Evolutionary conservation across 2,888 invertebrate species (phyloP).

Genomic region (Pristionchus entomophagus): DNA sequence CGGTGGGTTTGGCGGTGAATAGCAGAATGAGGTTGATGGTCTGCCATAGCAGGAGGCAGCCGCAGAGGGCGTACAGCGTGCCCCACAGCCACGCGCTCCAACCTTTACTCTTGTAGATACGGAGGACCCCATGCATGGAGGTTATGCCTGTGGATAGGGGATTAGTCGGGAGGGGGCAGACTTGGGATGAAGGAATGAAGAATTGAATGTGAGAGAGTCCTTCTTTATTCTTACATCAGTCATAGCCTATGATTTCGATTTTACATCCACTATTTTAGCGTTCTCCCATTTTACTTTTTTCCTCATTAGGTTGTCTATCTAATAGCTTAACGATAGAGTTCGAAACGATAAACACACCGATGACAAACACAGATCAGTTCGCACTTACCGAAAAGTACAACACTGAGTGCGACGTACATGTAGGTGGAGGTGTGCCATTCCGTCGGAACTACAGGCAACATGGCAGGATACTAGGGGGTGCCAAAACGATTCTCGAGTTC

Average conservation of each 20-base stretch:
- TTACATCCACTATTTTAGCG: too few relatives aligned
- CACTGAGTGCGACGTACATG: not conserved
- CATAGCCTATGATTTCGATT: not conserved
- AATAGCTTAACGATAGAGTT: too few relatives aligned
- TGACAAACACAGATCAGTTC: not conserved
- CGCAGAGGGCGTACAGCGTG: slow-evolving; percentile 10
- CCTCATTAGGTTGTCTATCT: too few relatives aligned
- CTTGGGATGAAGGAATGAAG: too few relatives aligned
- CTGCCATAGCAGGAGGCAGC: slow-evolving; percentile 34
- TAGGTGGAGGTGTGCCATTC: not conserved
- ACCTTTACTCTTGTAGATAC: slow-evolving; percentile 45
- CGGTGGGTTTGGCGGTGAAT: slow-evolving; percentile 43
- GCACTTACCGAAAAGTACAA: not conserved
- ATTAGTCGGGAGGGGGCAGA: slow-evolving; percentile 2
- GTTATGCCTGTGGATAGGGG: slow-evolving; percentile 41
- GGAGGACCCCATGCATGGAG: slow-evolving; percentile 44
- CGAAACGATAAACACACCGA: too few relatives aligned
- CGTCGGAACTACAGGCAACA: not conserved
- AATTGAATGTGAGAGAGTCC: too few relatives aligned
- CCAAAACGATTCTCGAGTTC: not conserved
- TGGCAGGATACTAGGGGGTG: not conserved
- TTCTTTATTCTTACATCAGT: too few relatives aligned
- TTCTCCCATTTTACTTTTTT: too few relatives aligned
- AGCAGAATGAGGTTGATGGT: slow-evolving; percentile 37
- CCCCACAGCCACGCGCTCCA: slow-evolving; percentile 44